Base-by-base conservation (phyloP, 2,113 vertebrate species). In the Embiotoca jacksoni region DNA sequence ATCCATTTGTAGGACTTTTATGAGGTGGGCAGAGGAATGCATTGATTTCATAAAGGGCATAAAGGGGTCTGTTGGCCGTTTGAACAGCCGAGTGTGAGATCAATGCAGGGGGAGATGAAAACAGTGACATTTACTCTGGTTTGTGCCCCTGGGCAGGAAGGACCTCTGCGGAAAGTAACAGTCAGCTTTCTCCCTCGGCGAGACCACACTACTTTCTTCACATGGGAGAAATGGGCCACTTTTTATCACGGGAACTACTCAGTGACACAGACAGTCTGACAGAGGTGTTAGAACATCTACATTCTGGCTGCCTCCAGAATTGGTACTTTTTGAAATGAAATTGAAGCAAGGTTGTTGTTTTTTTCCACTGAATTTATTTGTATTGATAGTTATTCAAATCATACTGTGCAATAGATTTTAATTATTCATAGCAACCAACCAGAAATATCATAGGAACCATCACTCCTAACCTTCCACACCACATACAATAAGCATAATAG, bases 11-110 rank as follows among this genome's bases (percentile, higher is more conserved):
- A 36, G 76, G 77, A 90, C 76, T 81, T 91, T 90, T 90, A 89
- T 91, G 74, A 86, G 86, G 65, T 84, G 62, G 64, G 9, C 78
- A 72, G 88, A 64, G 64, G 69, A 81, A 87, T 71, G 75, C 88
- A 89, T 87, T 80, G 92, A 89, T 92, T 93, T 85, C 80, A 87
- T 93, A 92, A 94, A 92, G 91, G 92, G 81, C 90, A 93, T 60
- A 44, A 85, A 80, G 86, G 81, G 81, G 78, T 82, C 68, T 44
- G 46, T n/a, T 84, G 54, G 81, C 70, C 72, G 59, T 85, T 90
- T 86, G 81, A 88, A 88, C 75, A 85, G 78, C 49, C 50, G 55
- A 88, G 63, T 81, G 75, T 78, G 79, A 89, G 86, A 89, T 85
- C 89, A 90, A 80, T 89, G 79, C 53, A 60, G 78, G 76, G 68